Base-by-base conservation (phyloP, 2,797 vertebrate genomes). In the Chaenodraco wilsoni region DNA sequence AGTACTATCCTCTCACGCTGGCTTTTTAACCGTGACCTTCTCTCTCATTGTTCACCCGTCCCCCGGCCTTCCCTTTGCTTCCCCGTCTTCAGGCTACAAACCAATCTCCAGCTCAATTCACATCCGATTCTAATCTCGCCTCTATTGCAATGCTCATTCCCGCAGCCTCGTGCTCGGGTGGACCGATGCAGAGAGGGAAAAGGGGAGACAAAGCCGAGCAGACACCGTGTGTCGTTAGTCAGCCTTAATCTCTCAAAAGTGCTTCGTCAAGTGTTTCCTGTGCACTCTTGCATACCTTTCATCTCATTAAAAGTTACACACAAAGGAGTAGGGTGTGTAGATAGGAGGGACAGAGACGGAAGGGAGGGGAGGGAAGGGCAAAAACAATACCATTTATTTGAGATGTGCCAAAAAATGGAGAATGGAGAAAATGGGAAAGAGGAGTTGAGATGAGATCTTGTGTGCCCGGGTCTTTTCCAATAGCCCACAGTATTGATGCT, bases 71-170 rank as follows among this genome's bases (percentile, higher is more conserved):
- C 81, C 65, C 77, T 72, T 75, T 64, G 72, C 79, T 74, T 88
- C 80, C 84, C 86, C 72, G 61, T 86, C 81, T 87, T 74, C 86
- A 68, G 82, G 66, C 81, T 76, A 79, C 86, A 89, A 91, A 89
- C 91, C 93, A 93, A 93, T 94, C 91, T 92, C 78, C 80, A 76
- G 83, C 66, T 84, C 91, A 92, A 92, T 93, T 94, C 92, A 90
- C 88, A 87, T 92, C 89, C 79, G 91, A 93, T 93, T 91, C 82
- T 93, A 93, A 94, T 94, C 92, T 91, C 17, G 50, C 83, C 84
- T 81, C 88, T 82, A 88, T 86, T 87, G 83, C 86, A 11, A 74
- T 76, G 84, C 79, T 89, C 86, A 83, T 92, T 89, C 87, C 79
- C 70, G 51, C 83, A 64, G 75, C 83, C 84, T 80, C 81, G 68